Evolutionary conservation across 1,140 invertebrate species (phyloP), one percentile per base, ranked within the genome.

Genomic region (Sipha flava): DNA sequence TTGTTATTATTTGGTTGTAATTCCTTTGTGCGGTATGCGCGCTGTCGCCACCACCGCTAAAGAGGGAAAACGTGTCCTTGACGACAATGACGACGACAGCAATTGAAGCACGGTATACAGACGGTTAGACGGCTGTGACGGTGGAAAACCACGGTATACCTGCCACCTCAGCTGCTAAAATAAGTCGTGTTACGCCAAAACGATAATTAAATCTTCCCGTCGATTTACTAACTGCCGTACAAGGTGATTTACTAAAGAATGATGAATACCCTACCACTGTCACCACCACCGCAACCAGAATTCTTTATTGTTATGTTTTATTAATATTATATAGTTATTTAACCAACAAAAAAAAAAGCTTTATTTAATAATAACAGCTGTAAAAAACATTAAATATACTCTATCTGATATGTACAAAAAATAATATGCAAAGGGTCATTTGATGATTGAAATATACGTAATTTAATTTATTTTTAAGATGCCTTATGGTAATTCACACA

Each of bases 131-230:
- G 9, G 9, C 10, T 43, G 62, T 16, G 21, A 37, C 64, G 64
- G n/a, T 21, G 21, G 37, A 66, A 66, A 66, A 34, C 31, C 54
- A 59, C 57, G 31, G 26, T 18, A 29, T 14, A 59, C 54, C 26
- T 59, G 18, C 26, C 54, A n/a, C 59, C 59, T 62, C 26, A 62
- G 57, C 62, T 45, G 64, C 66, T 45, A 70, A 70, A 70, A 70
- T 70, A 70, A 70, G 66, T 47, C 23, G 66, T 29, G 66, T 45
- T 70, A 70, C 66, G 66, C 66, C 66, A 70, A 70, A 70, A 70
- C 66, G 66, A 70, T 70, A 70, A 70, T 70, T 45, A 70, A 70
- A 70, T 70, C 66, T 45, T 43, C 66, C 40, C 66, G 66, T 70
- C 40, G 43, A 47, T 47, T 45, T 23, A 21, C 40, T 29, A 70